Evolutionary conservation across 1,140 invertebrate species (phyloP).

Genomic region (Megalonaias nervosa): DNA sequence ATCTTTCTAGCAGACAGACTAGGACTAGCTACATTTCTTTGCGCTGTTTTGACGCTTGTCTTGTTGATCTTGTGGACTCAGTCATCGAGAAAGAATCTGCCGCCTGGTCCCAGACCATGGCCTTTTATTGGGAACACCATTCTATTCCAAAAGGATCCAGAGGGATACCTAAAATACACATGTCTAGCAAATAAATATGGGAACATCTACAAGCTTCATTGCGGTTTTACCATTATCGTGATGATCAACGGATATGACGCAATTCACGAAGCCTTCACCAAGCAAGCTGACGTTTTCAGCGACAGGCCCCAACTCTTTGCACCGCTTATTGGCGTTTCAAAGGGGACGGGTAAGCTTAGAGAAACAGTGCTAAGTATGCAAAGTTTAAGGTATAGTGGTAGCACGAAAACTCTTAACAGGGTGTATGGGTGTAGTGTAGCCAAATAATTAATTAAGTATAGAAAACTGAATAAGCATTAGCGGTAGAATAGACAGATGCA

Average conservation of each 20-base stretch:
- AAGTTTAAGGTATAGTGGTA: background rate
- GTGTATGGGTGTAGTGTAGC: too few relatives aligned
- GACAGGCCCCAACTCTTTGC: constrained; percentile 52
- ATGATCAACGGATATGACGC: constrained; percentile 50
- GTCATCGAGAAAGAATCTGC: constrained; percentile 6
- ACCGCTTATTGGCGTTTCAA: constrained; percentile 49
- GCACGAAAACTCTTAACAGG: background rate
- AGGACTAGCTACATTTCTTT: too few relatives aligned
- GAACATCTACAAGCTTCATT: constrained; percentile 42
- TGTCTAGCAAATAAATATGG: constrained; percentile 40
- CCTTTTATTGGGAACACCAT: constrained; percentile 45
- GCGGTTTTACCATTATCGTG: constrained; percentile 44
- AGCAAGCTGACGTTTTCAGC: constrained; percentile 43
- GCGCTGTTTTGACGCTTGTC: too few relatives aligned
- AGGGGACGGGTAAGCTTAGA: constrained; percentile 43
- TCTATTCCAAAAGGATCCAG: constrained; percentile 44
- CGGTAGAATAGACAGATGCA: background rate
- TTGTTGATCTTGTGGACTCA: too few relatives aligned
- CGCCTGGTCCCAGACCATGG: constrained; percentile 42
- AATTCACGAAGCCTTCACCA: constrained; percentile 50
- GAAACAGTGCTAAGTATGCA: background rate
- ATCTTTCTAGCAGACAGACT: too few relatives aligned
- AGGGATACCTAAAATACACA: constrained; percentile 42
- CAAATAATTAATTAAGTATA: background rate
- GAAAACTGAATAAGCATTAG: background rate